Conservation (phyloP, 2,797 vertebrate species). For the Bradypodion ventrale region DNA sequence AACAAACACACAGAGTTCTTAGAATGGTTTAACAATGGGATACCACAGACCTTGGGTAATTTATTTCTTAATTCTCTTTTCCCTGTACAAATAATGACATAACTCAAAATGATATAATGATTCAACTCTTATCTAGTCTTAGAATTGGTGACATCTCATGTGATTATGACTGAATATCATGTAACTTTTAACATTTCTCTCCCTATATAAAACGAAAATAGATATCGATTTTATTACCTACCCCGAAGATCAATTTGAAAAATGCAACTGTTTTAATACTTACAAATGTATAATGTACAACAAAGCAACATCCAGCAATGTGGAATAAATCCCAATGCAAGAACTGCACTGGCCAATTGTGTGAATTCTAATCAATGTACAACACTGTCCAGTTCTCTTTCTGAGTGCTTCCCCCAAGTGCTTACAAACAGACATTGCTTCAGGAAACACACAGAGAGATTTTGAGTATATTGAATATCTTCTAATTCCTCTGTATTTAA, state of each 20-base stretch:
- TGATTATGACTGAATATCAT: neutral
- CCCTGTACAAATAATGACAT: neutral
- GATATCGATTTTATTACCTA: neutral
- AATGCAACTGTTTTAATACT: too few relatives aligned
- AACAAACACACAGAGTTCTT: neutral
- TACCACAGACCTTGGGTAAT: neutral
- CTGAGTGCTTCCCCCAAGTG: neutral
- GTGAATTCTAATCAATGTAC: slow-evolving; percentile 24
- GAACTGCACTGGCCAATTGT: neutral
- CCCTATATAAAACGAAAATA: too few relatives aligned
- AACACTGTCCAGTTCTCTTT: slow-evolving; percentile 31
- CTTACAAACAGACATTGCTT: slow-evolving; percentile 26
- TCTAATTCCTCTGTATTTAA: slow-evolving; percentile 24
- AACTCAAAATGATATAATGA: neutral
- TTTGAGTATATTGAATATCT: neutral
- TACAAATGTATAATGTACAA: neutral
- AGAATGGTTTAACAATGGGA: neutral
- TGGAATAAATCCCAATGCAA: neutral
- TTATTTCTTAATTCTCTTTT: neutral
- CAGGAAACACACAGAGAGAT: slow-evolving; percentile 12
- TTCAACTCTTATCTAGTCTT: neutral
- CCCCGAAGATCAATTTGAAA: too few relatives aligned
- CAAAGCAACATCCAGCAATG: neutral
- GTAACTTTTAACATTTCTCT: too few relatives aligned
- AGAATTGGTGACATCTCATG: neutral